phyloP scores from a whole-genome alignment of 1,140 invertebrate genomes.

The Calycopis cecrops region DNA sequence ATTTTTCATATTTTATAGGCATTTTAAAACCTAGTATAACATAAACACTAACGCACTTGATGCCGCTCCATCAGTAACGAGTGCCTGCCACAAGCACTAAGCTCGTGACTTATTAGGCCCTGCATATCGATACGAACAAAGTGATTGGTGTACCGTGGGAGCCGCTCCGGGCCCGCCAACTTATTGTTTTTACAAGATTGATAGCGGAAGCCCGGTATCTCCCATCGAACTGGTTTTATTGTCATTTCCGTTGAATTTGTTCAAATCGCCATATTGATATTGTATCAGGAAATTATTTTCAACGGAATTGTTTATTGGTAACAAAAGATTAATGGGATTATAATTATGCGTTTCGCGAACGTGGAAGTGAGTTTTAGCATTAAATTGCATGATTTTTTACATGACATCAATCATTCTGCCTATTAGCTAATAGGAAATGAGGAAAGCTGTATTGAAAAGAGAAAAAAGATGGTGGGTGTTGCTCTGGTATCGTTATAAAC shows the following conservation, averaged over 20 bases:
- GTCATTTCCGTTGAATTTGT: constrained; percentile 55
- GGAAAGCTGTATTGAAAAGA: constrained; percentile 21
- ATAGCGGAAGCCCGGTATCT: constrained; percentile 55
- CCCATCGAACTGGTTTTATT: constrained; percentile 47
- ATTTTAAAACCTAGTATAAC: too few relatives aligned
- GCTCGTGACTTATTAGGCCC: constrained; percentile 23
- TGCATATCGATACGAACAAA: neutral
- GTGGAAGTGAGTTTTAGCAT: constrained; percentile 3
- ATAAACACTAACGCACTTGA: too few relatives aligned
- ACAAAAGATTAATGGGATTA: constrained; percentile 43
- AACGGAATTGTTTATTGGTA: constrained; percentile 15
- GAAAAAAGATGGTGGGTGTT: constrained; percentile 45
- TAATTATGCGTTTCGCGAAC: constrained; percentile 37
- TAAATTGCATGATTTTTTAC: constrained; percentile 11
- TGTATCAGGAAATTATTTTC: constrained; percentile 25
- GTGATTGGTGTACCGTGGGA: constrained; percentile 31
- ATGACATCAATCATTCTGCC: constrained; percentile 52
- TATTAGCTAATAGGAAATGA: constrained; percentile 58
- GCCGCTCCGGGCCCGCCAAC: constrained; percentile 25
- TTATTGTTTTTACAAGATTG: constrained; percentile 57
- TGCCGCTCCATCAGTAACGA: constrained; percentile 10
- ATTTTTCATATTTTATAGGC: too few relatives aligned
- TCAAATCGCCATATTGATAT: constrained; percentile 20
- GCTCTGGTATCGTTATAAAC: constrained; percentile 56
- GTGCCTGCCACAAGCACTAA: neutral